Evolutionary conservation across 2,888 invertebrate genomes (phyloP).

Genomic region (Lasioglossum zephyrum): DNA sequence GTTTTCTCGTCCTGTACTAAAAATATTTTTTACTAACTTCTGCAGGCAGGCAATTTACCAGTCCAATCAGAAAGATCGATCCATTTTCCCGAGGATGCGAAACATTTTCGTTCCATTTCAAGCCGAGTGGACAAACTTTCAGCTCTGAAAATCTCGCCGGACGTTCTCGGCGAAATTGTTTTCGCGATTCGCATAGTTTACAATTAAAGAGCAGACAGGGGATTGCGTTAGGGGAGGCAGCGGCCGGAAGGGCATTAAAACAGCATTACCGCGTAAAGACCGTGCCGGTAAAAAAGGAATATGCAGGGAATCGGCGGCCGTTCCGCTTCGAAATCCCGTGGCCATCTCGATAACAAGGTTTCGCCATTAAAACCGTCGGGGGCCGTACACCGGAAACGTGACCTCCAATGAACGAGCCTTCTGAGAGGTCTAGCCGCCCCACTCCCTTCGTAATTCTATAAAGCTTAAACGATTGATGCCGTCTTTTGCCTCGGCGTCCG

Average conservation of each 20-base stretch:
- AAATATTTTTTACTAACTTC: background rate
- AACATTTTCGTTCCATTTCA: background rate
- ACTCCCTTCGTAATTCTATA: slow-evolving; percentile 24
- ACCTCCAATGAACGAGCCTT: slow-evolving; percentile 24
- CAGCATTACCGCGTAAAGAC: background rate
- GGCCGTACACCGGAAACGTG: slow-evolving; percentile 20
- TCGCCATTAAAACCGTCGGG: slow-evolving; percentile 33
- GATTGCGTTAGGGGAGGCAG: background rate
- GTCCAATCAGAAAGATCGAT: background rate
- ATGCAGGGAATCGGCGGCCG: background rate
- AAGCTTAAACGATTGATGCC: slow-evolving; percentile 34
- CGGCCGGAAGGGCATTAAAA: background rate
- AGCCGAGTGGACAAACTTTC: background rate
- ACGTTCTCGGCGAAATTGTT: background rate
- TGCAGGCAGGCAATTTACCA: background rate
- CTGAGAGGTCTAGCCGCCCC: background rate
- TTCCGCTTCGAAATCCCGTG: background rate
- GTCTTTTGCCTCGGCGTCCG: background rate
- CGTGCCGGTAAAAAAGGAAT: background rate
- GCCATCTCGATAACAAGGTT: slow-evolving; percentile 28
- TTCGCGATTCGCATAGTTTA: background rate
- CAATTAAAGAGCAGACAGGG: background rate
- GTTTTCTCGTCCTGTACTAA: background rate
- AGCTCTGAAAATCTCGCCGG: background rate
- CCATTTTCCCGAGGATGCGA: background rate